Evolutionary conservation across 2,113 vertebrate genomes (phyloP).

Genomic region (Motacilla tschutschensis): DNA sequence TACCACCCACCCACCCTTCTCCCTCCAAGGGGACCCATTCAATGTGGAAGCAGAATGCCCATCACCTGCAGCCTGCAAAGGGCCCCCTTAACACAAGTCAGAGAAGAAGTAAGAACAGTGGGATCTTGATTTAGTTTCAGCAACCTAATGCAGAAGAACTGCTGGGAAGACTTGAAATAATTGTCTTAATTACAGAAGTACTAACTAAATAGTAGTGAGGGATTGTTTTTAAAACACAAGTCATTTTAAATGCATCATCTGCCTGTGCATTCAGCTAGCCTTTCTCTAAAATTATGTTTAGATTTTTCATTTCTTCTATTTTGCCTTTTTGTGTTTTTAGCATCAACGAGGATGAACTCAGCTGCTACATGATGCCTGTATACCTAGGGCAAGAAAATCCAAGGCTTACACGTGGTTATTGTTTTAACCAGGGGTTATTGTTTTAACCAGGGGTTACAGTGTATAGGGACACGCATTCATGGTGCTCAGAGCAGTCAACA

Average conservation of each 20-base stretch:
- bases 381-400: not conserved
- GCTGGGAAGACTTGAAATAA: not conserved
- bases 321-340: not conserved
- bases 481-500: not conserved
- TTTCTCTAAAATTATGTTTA: not conserved
- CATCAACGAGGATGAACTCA: not conserved
- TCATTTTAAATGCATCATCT: not conserved
- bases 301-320: not conserved
- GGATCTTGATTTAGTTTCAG: not conserved
- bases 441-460: not conserved
- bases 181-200: not conserved
- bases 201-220: not conserved
- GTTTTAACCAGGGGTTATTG: not conserved
- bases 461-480: not conserved
- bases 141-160: not conserved
- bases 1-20: rapidly evolving
- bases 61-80: not conserved
- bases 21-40: not conserved
- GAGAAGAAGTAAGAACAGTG: not conserved
- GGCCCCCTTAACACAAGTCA: not conserved
- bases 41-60: not conserved
- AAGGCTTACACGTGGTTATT: not conserved
- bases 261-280: not conserved
- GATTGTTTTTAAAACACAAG: not conserved
- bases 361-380: not conserved